Evolutionary conservation across 2,888 invertebrate genomes (phyloP).

Genomic region (Branchellion lobata): DNA sequence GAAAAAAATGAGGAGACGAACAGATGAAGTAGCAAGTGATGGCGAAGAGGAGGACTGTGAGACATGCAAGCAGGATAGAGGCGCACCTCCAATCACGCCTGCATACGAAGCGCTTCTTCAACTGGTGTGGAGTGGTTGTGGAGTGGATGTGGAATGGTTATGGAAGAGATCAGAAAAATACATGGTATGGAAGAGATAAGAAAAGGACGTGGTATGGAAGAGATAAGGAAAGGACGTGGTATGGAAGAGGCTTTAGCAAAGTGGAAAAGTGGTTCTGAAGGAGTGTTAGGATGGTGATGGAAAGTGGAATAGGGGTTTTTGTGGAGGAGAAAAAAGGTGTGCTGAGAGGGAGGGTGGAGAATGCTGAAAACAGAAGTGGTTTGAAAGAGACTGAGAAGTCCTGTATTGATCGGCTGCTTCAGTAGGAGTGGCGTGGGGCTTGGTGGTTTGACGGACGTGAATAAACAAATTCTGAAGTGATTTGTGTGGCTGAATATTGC

Average conservation of each 20-base stretch:
- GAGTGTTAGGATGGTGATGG: not conserved
- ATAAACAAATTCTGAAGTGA: too few species aligned
- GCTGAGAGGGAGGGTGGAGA: too few species aligned
- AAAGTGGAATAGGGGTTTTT: too few species aligned
- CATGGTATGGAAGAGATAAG: slow-evolving; percentile 53
- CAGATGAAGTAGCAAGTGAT: slow-evolving; percentile 50
- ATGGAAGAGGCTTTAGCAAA: not conserved
- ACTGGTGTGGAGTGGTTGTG: slow-evolving; percentile 56
- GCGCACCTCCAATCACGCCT: slow-evolving; percentile 91
- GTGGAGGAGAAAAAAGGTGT: too few species aligned
- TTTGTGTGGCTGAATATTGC: too few species aligned
- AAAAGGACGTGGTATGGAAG: slow-evolving; percentile 48
- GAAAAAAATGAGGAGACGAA: too few species aligned
- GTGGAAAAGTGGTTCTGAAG: not conserved
- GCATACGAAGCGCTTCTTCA: slow-evolving; percentile 59
- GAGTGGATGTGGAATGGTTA: slow-evolving; percentile 56
- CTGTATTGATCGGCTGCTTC: too few species aligned
- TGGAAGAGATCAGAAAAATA: slow-evolving; percentile 52
- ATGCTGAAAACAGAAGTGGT: too few species aligned
- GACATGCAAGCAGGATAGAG: slow-evolving; percentile 85
- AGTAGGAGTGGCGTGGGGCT: too few species aligned
- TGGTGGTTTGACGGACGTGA: too few species aligned
- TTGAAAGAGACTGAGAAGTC: too few species aligned
- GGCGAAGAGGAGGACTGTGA: slow-evolving; percentile 84
- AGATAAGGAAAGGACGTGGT: too few species aligned